Base-by-base conservation (phyloP, 2,113 vertebrate genomes). In the Toxotes jaculatrix region DNA sequence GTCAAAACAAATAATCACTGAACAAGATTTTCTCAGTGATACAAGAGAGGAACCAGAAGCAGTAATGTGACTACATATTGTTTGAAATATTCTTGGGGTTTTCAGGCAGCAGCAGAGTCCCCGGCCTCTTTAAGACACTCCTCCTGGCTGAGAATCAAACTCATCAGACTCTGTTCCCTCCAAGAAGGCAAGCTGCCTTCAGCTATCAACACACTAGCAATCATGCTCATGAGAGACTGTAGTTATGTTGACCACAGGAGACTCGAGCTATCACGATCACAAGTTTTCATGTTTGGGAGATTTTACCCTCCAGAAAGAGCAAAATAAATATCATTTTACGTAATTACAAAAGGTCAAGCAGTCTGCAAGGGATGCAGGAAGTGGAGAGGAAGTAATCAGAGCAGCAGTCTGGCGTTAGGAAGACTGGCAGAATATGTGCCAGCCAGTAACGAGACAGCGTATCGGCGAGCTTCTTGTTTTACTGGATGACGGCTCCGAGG, bases 361-460 rank as follows among this genome's bases (percentile, higher is more conserved):
- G 88, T 66, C 77, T 56, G 70, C 21, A 42, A 88, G 86, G 89
- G 86, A 93, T 88, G 86, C 42, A 90, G 83, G 84, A 94, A 94
- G 91, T 79, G 86, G 83, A 94, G 93, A 90, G 90, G 92, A 94
- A 94, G 92, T 94, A 93, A 95, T 93, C 86, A 79, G 80, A 87
- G 88, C 76, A 82, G 82, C 85, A 80, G 84, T 75, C 79, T 71
- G 91, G 90, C 91, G 86, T 90, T 90, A 82, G 93, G 32, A 85
- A 80, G 91, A 95, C 90, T 95, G 94, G 93, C 94, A 93, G 93
- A 76, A 88, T 87, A 70, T 80, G 92, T 92, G 92, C 87, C 91
- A 90, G 92, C 87, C 81, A 67, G 93, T 95, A 95, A 95, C 90
- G 87, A 95, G 94, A 87, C 84, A 77, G 88, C 74, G 77, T 70